phyloP scores from a whole-genome alignment of 2,888 invertebrate genomes.

The Congeria kusceri region DNA sequence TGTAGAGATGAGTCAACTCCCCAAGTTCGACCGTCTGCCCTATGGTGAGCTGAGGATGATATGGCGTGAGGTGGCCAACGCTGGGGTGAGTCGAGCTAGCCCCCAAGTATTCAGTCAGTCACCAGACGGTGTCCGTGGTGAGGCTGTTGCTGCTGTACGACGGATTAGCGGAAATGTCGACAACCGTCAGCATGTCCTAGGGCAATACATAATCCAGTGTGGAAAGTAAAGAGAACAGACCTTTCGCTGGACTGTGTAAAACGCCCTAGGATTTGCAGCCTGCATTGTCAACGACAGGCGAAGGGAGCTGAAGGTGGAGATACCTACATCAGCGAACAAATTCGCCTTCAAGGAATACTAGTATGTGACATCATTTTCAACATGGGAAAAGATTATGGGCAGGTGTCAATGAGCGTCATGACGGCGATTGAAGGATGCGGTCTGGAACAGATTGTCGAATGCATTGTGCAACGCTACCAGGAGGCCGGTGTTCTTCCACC shows the following conservation, averaged over 20 bases:
- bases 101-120: too few relatives aligned
- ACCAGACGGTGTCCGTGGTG: not conserved
- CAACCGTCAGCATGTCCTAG: slow-evolving; percentile 12
- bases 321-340: slow-evolving; percentile 13
- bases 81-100: too few relatives aligned
- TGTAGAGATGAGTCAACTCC: too few relatives aligned
- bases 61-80: too few relatives aligned
- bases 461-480: too few relatives aligned
- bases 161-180: not conserved
- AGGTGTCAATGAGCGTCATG: too few relatives aligned
- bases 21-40: too few relatives aligned
- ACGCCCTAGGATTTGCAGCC: slow-evolving; percentile 23
- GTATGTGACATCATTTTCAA: slow-evolving; percentile 17
- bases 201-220: slow-evolving; percentile 22
- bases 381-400: too few relatives aligned
- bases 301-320: not conserved
- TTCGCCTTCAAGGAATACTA: slow-evolving; percentile 11
- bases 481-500: too few relatives aligned
- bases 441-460: too few relatives aligned
- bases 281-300: not conserved
- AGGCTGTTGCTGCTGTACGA: slow-evolving; percentile 10
- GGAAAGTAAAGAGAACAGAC: slow-evolving; percentile 13
- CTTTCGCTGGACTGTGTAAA: slow-evolving; percentile 18
- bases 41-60: too few relatives aligned
- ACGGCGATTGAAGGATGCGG: too few relatives aligned